Conservation (phyloP, 2,113 vertebrate genomes). For the Phyllostomus hastatus region DNA sequence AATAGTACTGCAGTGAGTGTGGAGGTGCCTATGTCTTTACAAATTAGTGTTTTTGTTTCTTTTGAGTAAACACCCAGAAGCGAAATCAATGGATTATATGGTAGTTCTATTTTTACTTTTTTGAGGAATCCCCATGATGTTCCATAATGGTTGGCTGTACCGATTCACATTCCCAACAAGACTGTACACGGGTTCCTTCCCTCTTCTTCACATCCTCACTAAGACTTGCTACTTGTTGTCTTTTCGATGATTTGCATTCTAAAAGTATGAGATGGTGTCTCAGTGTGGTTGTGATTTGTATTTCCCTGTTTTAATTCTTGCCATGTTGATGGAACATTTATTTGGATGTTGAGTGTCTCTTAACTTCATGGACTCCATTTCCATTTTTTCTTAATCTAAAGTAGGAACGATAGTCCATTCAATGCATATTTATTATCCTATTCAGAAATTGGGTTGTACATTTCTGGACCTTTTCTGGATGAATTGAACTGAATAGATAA, state of each 20-base stretch:
- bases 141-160: background rate
- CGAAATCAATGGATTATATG: background rate
- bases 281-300: background rate
- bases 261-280: background rate
- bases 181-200: background rate
- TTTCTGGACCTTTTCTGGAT: background rate
- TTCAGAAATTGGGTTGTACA: background rate
- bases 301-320: background rate
- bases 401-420: background rate
- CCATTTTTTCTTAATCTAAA: background rate
- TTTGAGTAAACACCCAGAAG: background rate
- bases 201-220: background rate
- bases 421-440: background rate
- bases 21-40: background rate
- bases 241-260: background rate
- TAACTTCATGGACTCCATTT: background rate
- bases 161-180: background rate
- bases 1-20: background rate
- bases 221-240: background rate
- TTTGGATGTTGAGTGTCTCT: background rate
- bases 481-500: background rate
- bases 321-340: background rate
- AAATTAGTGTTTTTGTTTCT: background rate
- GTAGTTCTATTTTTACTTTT: background rate
- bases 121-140: background rate